Conservation (phyloP, 53 echinoderm and acorn worm species). For the Echinometra lucunter region DNA sequence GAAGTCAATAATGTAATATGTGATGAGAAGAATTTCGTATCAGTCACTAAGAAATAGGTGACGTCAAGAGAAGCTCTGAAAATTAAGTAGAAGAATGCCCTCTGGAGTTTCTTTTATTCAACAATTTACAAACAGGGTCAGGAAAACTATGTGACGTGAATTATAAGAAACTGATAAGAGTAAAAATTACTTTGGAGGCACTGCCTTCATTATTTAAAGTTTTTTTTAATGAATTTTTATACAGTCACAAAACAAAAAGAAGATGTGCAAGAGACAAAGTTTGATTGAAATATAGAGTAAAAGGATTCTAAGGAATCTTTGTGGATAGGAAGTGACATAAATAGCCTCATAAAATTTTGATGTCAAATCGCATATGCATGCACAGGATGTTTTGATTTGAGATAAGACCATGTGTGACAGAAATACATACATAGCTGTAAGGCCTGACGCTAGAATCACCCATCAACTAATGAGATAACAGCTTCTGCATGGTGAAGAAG, state of each 20-base stretch:
- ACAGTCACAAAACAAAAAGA: not conserved
- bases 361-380: conserved; percentile 23
- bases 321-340: conserved; percentile 14
- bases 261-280: not conserved
- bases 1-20: conserved; percentile 19
- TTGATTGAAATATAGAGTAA: not conserved
- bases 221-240: no score
- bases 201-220: not conserved
- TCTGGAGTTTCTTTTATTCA: conserved; percentile 42
- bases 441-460: not conserved
- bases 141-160: not conserved
- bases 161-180: not conserved
- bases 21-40: conserved; percentile 10
- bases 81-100: conserved; percentile 3
- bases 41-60: not conserved
- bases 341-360: not conserved
- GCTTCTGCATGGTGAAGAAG: not conserved
- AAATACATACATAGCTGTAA: not conserved
- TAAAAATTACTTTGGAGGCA: not conserved
- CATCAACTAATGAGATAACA: conserved; percentile 35
- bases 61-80: conserved; percentile 1
- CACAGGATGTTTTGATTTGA: conserved; percentile 1
- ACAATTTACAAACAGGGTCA: not conserved
- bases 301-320: not conserved
- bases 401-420: conserved; percentile 36